A percentile compares a stretch with the other conserved stretches of the same genome.
Evolutionary conservation across 2,113 vertebrate genomes (phyloP).

Genomic region (Lasiurus cinereus): DNA sequence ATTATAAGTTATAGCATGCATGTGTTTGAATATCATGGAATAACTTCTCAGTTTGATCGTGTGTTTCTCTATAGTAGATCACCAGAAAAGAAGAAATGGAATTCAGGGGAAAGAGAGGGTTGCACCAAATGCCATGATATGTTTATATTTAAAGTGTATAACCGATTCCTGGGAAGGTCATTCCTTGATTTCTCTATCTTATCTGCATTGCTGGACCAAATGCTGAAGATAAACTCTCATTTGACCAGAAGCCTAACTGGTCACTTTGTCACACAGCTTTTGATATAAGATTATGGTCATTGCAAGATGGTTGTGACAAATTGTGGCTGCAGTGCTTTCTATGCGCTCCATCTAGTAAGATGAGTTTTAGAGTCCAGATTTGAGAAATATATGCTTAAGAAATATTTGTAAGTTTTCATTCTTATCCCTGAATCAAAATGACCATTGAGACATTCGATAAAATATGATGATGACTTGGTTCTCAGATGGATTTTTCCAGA

Average conservation of each 20-base stretch:
- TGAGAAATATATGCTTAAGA: conserved; percentile 39
- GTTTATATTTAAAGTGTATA: neutral
- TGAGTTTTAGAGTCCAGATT: neutral
- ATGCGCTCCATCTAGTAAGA: neutral
- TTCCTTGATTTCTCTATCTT: conserved; percentile 16
- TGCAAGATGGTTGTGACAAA: neutral
- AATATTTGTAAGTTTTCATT: neutral
- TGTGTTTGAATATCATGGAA: neutral
- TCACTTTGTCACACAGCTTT: neutral
- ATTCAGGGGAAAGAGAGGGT: neutral
- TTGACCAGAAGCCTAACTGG: neutral
- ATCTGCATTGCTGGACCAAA: neutral
- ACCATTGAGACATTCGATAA: neutral
- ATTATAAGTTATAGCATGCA: neutral
- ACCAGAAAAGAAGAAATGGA: neutral
- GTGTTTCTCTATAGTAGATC: neutral
- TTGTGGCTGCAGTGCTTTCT: neutral
- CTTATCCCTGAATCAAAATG: neutral
- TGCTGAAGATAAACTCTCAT: neutral
- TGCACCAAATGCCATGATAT: neutral
- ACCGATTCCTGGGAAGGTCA: neutral
- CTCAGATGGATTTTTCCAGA: conserved; percentile 60
- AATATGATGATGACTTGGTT: neutral
- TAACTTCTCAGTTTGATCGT: neutral
- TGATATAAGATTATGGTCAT: neutral